Base-by-base conservation (phyloP, 2,888 invertebrate species). In the Eupsilia transversa region DNA sequence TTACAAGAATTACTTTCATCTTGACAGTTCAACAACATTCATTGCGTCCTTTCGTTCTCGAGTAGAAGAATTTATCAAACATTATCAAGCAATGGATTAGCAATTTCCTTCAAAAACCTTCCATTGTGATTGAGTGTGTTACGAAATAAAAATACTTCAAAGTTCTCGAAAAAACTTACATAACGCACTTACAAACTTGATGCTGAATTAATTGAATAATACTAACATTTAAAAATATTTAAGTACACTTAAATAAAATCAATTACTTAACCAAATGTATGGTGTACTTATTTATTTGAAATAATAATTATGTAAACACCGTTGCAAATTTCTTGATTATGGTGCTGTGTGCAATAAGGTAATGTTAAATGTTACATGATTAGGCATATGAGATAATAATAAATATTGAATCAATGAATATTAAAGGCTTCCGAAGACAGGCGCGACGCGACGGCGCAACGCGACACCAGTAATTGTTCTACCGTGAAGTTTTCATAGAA, bases 201-300 rank as follows among this genome's bases (percentile, higher is more conserved):
- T 17, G 38, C n/a, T 38, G 23, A 52, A 66, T 20, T 20, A 30
- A 9, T 43, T 30, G 3, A 63, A 54, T 10, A 63, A 17, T 41
- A n/a, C 17, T 35, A n/a, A n/a, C 20, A n/a, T 30, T 10, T 23
- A 27, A 33, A 30, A 5, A 52, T n/a, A 54, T 54, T 65, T 35
- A 46, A 35, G 66, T 12, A 43, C 35, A 41, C 27, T 14, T 43
- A 43, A 4, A 49, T 35, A 35, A 57, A 61, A 76, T 52, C 49
- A 66, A 63, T 78, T 66, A 38, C 43, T 43, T 63, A 82, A 66
- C 30, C 30, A 43, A 59, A 75, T 63, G n/a, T 46, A 17, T 56
- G 23, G 49, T 49, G 60, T 68, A 35, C 9, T 59, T 61, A 67
- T 82, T 81, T 66, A 61, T 81, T 81, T 66, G 56, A 33, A 54